Evolutionary conservation across 2,888 invertebrate species (phyloP).

Genomic region (Polyommatus iphigenia): DNA sequence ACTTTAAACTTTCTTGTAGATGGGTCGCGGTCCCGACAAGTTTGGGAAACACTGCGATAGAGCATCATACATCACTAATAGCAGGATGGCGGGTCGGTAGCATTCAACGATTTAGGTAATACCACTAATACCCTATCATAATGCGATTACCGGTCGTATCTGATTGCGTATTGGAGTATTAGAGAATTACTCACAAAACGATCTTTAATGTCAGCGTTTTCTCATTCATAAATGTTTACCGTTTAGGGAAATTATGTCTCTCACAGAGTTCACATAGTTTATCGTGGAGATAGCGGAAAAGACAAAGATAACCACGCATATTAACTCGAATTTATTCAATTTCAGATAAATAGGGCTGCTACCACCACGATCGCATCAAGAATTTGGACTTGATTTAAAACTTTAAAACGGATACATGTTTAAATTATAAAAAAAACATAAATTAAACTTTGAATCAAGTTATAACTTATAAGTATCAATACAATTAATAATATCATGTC

Average conservation of each 20-base stretch:
- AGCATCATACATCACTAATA: background rate
- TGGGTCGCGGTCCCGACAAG: too few species aligned
- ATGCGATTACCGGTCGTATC: background rate
- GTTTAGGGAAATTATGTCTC: conserved; percentile 14
- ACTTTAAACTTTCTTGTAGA: too few species aligned
- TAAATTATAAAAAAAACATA: too few species aligned
- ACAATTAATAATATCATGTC: too few species aligned
- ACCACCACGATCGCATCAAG: background rate
- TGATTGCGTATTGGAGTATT: background rate
- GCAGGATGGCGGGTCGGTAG: background rate
- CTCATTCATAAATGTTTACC: conserved; percentile 9
- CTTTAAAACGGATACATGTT: too few species aligned
- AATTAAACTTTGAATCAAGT: too few species aligned
- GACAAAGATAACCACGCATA: conserved; percentile 21
- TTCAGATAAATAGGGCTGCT: conserved; percentile 8
- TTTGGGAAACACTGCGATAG: too few species aligned
- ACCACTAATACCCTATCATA: background rate
- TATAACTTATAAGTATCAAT: too few species aligned
- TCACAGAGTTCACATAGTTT: conserved; percentile 17
- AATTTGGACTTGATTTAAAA: background rate
- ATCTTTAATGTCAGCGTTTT: background rate
- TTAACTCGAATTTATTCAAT: conserved; percentile 19
- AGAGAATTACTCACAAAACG: background rate
- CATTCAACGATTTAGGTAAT: conserved; percentile 9
- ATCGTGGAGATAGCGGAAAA: conserved; percentile 7